Base-by-base conservation (phyloP, 2,797 vertebrate species). In the Tokudaia muenninki region DNA sequence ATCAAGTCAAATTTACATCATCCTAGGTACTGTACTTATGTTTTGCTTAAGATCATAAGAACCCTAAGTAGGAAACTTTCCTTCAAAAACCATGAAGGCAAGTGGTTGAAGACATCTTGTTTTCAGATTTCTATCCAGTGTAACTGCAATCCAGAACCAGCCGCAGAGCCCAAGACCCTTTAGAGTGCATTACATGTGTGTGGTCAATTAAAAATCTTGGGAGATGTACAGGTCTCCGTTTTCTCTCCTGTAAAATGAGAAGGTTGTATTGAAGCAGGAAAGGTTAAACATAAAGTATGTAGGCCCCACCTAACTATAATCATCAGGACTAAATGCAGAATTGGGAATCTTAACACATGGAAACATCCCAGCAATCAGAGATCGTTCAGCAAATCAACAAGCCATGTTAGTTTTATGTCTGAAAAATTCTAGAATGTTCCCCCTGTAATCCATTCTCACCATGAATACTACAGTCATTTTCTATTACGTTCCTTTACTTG, bases 201-300 rank as follows among this genome's bases (percentile, higher is more conserved):
- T 55, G 29, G 29, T 8, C 31, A 52, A 16, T 44, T 94, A 37
- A 67, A 67, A 92, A 1, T 47, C 79, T 77, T 55, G 26, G 41
- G 41, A 90, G 17, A 24, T 94, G 47, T 22, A 37, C 44, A 79
- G 52, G 19, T 70, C 37, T 29, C n/a, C 57, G 0, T 75, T 90
- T 96, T 61, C 77, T 86, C 29, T 55, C 61, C 17, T 92, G 13
- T 72, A 41, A 92, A 95, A 88, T 77, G 37, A 77, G 34, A 50
- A 44, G 11, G 3, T 44, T 63, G 44, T 74, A 47, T 8, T 44
- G n/a, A 34, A 22, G 67, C 13, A 50, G 17, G 14, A 70, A 47
- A 63, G 44, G 89, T n/a, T 81, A 78, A 82, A 52, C 26, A 41
- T 19, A 65, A 86, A 82, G 47, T 14, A 55, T 26, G 57, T 90